Evolutionary conservation across 2,113 vertebrate genomes (phyloP), one percentile per base, ranked within the genome.

Genomic region (Riparia riparia): DNA sequence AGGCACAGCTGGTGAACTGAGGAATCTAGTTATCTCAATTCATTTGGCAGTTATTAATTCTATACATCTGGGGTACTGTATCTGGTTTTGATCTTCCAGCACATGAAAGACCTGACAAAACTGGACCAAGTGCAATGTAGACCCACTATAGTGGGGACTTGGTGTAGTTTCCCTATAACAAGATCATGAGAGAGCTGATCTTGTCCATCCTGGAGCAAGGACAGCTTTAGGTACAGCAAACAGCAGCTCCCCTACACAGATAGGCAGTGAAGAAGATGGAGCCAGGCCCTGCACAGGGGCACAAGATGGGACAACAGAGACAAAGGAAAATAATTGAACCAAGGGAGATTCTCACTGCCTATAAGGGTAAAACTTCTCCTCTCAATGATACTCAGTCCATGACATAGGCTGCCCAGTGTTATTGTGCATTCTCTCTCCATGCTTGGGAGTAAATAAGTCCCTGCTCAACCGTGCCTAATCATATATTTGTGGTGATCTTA

Each of bases 31-130:
- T 39, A 42, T 58, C 9, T 53, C 24, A 5, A 42, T 68, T 73
- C 2, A 49, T 65, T 90, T 26, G 28, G 10, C 0, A 0, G 37
- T 61, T 45, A 58, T 78, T 66, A 3, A 1, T 68, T 20, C 7
- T 45, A 4, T 34, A 17, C 1, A 22, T 54, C 11, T 66, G 14
- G 14, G 72, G 5, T 39, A 53, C 4, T 79, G 25, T 8, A 39
- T 34, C 9, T 2, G 8, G 10, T 71, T 78, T 42, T 79, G 26
- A 44, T 41, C 26, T 78, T 74, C 51, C 34, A 68, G 1, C 24
- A 21, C 12, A 14, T 8, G 26, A 70, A 14, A 87, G 12, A 63
- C 5, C 4, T 37, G 7, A 24, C 29, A 60, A 64, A 71, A 72
- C 5, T 45, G 10, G n/a, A 64, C 3, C 24, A 60, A 42, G 12